These are phyloP conservation scores for Mesopsocus fuscifrons DNA, from an alignment of 2,888 invertebrate species.

Conservation along the genomic window DNA sequence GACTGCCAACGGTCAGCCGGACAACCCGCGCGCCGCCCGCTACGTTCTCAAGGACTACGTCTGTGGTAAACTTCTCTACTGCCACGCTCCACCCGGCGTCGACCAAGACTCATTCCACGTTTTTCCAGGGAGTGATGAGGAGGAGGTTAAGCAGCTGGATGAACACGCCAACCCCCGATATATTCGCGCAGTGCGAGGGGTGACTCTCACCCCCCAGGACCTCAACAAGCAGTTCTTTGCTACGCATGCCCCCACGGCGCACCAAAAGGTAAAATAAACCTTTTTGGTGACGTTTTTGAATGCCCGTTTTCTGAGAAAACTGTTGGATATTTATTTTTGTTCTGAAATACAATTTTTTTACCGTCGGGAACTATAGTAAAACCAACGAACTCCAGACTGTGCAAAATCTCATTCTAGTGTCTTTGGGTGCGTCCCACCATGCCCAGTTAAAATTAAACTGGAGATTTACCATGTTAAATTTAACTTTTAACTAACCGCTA, in stretches of 20 bases:
- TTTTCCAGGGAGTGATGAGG: constrained; percentile 30
- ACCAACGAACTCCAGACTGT: no score
- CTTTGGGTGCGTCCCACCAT: no score
- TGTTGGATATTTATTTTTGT: no score
- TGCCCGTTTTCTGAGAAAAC: no score
- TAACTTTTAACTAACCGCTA: no score
- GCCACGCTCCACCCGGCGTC: constrained; percentile 57
- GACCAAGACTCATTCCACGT: constrained; percentile 39
- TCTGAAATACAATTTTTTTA: no score
- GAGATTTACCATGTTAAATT: no score
- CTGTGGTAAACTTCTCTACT: constrained; percentile 67
- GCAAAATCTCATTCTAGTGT: no score
- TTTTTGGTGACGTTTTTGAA: no score
- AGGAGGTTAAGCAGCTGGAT: constrained; percentile 22
- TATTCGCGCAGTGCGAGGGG: neutral
- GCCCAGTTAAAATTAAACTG: no score
- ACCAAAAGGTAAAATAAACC: no score
- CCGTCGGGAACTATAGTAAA: no score
- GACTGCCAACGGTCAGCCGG: constrained; percentile 90
- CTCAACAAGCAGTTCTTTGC: neutral
- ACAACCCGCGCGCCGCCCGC: constrained; percentile 77
- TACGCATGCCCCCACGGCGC: neutral
- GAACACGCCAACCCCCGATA: neutral
- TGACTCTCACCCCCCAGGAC: neutral
- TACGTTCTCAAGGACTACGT: constrained; percentile 83